Evolutionary conservation across 2,888 invertebrate species (phyloP).

Genomic region (Ypsolopha scabrella): DNA sequence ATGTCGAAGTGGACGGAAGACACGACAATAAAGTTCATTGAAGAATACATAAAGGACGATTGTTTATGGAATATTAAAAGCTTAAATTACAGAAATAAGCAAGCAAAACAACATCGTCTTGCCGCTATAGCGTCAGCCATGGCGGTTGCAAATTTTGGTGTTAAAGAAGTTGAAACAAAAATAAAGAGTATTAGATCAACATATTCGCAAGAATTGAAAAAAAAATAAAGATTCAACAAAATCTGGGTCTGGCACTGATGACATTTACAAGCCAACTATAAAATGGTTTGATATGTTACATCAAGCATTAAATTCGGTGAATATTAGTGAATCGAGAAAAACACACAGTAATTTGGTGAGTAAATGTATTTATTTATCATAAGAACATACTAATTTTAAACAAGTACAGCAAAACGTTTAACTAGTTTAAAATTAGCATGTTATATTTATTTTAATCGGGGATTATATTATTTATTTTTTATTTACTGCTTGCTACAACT

Average conservation of each 20-base stretch:
- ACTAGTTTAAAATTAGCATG: not conserved
- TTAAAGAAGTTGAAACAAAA: too few relatives aligned
- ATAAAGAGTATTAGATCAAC: not conserved
- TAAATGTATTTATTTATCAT: not conserved
- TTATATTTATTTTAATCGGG: not conserved
- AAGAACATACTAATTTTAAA: not conserved
- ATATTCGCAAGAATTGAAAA: conserved; percentile 2
- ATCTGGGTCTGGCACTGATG: conserved; percentile 2
- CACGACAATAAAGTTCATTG: not conserved
- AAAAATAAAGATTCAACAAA: conserved; percentile 2
- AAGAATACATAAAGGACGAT: not conserved
- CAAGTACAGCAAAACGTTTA: not conserved
- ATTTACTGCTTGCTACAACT: not conserved
- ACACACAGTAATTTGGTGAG: not conserved
- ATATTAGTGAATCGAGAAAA: conserved; percentile 3
- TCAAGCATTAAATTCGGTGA: conserved; percentile 1
- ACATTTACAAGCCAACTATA: conserved; percentile 1
- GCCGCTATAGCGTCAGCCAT: not conserved
- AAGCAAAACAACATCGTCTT: not conserved
- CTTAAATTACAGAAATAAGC: not conserved
- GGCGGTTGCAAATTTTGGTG: too few relatives aligned
- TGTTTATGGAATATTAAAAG: not conserved
- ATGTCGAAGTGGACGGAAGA: too few relatives aligned
- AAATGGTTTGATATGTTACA: conserved; percentile 2
- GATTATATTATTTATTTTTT: not conserved